Evolutionary conservation across 2,113 vertebrate species (phyloP), one percentile per base, ranked within the genome.

Genomic region (Tragelaphus scriptus): DNA sequence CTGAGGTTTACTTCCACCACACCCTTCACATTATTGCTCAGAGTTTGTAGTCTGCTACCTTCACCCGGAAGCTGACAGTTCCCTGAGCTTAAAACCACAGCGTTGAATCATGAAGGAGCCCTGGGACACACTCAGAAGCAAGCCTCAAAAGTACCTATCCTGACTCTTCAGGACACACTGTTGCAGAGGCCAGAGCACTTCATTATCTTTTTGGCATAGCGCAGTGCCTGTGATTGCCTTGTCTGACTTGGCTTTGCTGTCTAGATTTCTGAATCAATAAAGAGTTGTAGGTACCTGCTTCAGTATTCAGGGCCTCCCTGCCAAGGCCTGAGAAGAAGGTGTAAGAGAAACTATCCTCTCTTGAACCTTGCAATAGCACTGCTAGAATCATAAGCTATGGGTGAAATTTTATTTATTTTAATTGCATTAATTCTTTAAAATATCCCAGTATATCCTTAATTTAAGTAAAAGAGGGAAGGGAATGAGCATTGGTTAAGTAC

Each of bases 251-350:
- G 91, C 94, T 90, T 94, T 87, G 84, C 91, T 81, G 65, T 92
- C 93, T 94, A 30, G 79, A 88, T 93, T 97, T 97, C 94, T 81
- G 94, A 97, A 98, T 98, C 97, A 97, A 96, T 98, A 97, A 93
- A 97, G 91, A 98, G 86, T 98, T 98, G 94, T 94, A 93, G 95
- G 77, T 94, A 65, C 53, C 25, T 36, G 3, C 79, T 93, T 89
- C 51, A 51, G 47, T 36, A 61, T 56, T 65, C 40, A 75, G 47
- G 63, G 63, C 93, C 95, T 98, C 86, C 82, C 89, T 93, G 77
- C 88, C 85, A 81, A 47, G 40, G 49, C 12, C 85, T 51, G 16
- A 47, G 25, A 55, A 86, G 92, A 65, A 56, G 28, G 30, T 82
- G 7, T 36, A 40, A 68, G 10, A 55, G 92, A 97, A 90, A 85